Evolutionary conservation across 1,140 invertebrate genomes (phyloP).

Genomic region (Drosophila albomicans): DNA sequence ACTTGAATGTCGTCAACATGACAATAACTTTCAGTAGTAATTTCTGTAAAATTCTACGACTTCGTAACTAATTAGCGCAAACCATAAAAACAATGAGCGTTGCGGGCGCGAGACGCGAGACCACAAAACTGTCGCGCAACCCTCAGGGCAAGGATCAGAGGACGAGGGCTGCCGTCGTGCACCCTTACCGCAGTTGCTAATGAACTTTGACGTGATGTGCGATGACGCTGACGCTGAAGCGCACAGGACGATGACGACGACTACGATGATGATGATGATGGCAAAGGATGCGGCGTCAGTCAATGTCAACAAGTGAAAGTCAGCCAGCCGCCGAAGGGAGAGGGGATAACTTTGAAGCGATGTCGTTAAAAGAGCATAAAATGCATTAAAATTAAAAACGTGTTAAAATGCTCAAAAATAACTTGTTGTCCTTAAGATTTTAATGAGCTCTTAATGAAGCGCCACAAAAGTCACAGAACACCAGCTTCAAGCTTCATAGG

Average conservation of each 20-base stretch:
- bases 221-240: conserved; percentile 64
- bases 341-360: conserved; percentile 28
- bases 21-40: conserved; percentile 72
- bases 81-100: conserved; percentile 83
- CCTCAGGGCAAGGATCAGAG: conserved; percentile 8
- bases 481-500: neutral
- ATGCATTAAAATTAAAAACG: conserved; percentile 84
- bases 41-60: conserved; percentile 83
- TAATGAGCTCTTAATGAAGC: conserved; percentile 77
- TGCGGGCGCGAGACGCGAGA: conserved; percentile 43
- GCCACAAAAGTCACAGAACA: conserved; percentile 26
- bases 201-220: conserved; percentile 79
- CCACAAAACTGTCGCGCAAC: conserved; percentile 45
- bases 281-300: conserved; percentile 27
- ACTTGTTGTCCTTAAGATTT: conserved; percentile 60
- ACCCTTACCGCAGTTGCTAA: conserved; percentile 60
- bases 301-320: conserved; percentile 78
- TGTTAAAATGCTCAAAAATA: conserved; percentile 75
- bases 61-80: conserved; percentile 84
- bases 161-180: neutral
- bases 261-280: neutral
- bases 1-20: conserved; percentile 48
- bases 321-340: conserved; percentile 45
- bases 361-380: conserved; percentile 73
- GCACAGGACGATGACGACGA: conserved; percentile 10